Base-by-base conservation (phyloP, 2,113 vertebrate species). In the Pelecanoides urinatrix region DNA sequence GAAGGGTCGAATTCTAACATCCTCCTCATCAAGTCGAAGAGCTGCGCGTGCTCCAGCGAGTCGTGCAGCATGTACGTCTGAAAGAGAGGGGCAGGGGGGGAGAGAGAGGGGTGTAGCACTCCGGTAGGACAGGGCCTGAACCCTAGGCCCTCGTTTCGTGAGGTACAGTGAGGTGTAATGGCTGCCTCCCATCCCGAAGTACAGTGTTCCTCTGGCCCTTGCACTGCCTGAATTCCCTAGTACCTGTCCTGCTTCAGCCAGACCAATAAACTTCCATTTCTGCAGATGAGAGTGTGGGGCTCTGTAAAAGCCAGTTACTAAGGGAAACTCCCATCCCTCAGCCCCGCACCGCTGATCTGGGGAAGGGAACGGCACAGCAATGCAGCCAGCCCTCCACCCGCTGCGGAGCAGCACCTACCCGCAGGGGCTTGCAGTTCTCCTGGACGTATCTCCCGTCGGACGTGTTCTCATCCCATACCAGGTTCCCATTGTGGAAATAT, bases 351-450 rank as follows among this genome's bases (percentile, higher is more conserved):
- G 3, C 38, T 0, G 2, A 1, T 4, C 16, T 1, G 6, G 26
- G 27, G 26, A 27, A 72, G 56, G 59, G 19, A 63, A 30, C 2
- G 1, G 20, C 21, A 12, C 7, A 18, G 34, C 4, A 29, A 5
- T 8, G 2, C 16, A n/a, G 40, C 62, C 44, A 59, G 68, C 55
- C 68, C 26, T 44, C 66, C n/a, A 7, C 26, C 16, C 9, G 44
- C 30, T 4, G 0, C 4, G 1, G 20, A 59, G 77, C 72, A n/a
- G 77, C 61, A 88, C 97, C 96, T 96, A 99, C 99, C 98, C 98
- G 98, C 59, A 99, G 98, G 32, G 99, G 99, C 90, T 99, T 99
- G 98, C 99, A 99, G 97, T 99, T 99, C 97, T 99, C 99, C 95
- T 98, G 99, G 79, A 99, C 99, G 0, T 99, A 99, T 97, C 99